A percentile compares a stretch with the other conserved stretches of the same genome.
Evolutionary conservation across 2,797 vertebrate species (phyloP).

Genomic region (Vultur gryphus): DNA sequence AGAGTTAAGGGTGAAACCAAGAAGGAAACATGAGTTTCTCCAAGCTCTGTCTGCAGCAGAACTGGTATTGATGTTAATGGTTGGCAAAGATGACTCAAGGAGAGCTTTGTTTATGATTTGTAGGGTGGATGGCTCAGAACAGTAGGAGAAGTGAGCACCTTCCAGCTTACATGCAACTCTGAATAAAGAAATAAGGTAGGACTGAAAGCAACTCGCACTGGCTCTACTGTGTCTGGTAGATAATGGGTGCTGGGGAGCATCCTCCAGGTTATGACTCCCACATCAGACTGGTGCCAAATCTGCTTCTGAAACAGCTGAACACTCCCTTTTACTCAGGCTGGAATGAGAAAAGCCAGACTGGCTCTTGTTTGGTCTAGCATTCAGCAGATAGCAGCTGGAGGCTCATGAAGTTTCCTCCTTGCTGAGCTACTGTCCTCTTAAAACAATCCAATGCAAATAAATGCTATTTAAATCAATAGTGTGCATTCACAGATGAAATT

Average conservation of each 20-base stretch:
- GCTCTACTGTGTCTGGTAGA: background rate
- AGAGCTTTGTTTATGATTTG: background rate
- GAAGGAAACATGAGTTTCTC: background rate
- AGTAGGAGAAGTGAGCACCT: background rate
- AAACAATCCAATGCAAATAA: background rate
- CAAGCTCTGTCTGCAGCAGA: background rate
- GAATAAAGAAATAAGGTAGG: background rate
- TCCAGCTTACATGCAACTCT: background rate
- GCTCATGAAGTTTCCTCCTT: background rate
- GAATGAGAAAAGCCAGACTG: background rate
- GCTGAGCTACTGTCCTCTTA: background rate
- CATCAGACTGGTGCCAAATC: background rate
- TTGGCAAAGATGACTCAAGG: background rate
- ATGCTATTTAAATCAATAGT: constrained; percentile 18
- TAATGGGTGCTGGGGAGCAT: background rate
- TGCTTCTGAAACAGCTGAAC: background rate
- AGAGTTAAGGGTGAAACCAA: background rate
- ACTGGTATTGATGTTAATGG: background rate
- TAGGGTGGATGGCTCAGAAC: background rate
- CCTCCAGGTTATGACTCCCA: background rate
- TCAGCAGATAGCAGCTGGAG: background rate
- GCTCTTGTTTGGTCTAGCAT: background rate
- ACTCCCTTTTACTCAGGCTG: background rate
- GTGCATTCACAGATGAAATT: constrained; percentile 35
- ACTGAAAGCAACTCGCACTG: background rate